Evolutionary conservation across 2,113 vertebrate species (phyloP).

Genomic region (Saccopteryx leptura): DNA sequence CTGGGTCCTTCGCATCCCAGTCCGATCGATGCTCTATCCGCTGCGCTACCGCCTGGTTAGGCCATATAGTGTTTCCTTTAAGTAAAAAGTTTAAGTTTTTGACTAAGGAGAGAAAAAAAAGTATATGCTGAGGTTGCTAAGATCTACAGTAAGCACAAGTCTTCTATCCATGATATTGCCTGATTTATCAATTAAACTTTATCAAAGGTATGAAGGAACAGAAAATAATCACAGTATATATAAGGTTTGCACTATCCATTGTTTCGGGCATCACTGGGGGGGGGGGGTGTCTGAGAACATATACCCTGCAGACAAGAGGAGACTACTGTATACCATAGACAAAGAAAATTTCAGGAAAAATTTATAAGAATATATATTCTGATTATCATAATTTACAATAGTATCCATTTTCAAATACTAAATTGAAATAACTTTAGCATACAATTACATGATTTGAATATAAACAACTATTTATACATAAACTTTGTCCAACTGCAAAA

Average conservation of each 20-base stretch:
- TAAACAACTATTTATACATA: background rate
- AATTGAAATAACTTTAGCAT: constrained; percentile 71
- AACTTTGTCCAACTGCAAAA: constrained; percentile 7
- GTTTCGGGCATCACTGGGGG: background rate
- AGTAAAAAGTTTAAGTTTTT: background rate
- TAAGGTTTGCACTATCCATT: background rate
- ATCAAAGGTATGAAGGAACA: background rate
- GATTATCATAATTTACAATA: constrained; percentile 40
- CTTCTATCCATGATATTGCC: background rate
- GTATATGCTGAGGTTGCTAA: background rate
- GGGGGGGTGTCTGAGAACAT: background rate
- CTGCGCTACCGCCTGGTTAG: too few species aligned
- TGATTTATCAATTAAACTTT: background rate
- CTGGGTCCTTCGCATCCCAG: too few species aligned
- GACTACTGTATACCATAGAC: constrained; percentile 6
- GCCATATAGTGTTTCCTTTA: background rate
- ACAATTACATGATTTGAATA: background rate
- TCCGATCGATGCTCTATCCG: too few species aligned
- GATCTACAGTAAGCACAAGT: background rate
- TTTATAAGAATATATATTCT: constrained; percentile 75
- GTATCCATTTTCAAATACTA: constrained; percentile 56
- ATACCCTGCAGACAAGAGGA: background rate
- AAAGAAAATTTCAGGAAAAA: constrained; percentile 46
- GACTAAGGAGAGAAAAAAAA: background rate
- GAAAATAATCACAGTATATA: background rate